A percentile compares a stretch with the other conserved stretches of the same genome.
Conservation (phyloP, 2,888 invertebrate genomes). For the Acanthosepion pharaonis region DNA sequence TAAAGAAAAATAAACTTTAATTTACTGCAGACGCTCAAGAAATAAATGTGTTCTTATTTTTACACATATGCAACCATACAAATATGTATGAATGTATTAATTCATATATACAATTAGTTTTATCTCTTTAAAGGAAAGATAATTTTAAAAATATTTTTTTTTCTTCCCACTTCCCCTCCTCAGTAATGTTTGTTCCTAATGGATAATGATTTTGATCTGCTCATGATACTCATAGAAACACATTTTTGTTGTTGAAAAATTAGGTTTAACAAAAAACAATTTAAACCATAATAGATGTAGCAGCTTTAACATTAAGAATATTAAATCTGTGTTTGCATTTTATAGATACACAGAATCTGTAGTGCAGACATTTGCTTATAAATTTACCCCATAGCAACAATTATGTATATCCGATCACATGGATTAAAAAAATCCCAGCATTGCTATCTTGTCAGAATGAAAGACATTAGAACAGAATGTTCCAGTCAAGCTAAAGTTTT, state of each 20-base stretch:
- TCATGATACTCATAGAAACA: neutral
- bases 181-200: neutral
- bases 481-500: neutral
- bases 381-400: neutral
- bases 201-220: neutral
- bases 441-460: neutral
- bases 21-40: too few relatives aligned
- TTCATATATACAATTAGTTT: too few relatives aligned
- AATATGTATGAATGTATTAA: too few relatives aligned
- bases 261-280: neutral
- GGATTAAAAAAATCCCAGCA: neutral
- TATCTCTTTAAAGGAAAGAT: too few relatives aligned
- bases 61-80: neutral
- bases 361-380: neutral
- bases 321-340: neutral
- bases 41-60: neutral
- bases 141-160: too few relatives aligned
- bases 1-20: too few relatives aligned
- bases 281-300: neutral
- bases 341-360: neutral
- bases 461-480: neutral
- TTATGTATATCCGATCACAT: neutral
- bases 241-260: neutral
- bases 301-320: neutral
- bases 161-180: neutral